phyloP scores from a whole-genome alignment of 1,140 invertebrate species.

The Pectinophora gossypiella region DNA sequence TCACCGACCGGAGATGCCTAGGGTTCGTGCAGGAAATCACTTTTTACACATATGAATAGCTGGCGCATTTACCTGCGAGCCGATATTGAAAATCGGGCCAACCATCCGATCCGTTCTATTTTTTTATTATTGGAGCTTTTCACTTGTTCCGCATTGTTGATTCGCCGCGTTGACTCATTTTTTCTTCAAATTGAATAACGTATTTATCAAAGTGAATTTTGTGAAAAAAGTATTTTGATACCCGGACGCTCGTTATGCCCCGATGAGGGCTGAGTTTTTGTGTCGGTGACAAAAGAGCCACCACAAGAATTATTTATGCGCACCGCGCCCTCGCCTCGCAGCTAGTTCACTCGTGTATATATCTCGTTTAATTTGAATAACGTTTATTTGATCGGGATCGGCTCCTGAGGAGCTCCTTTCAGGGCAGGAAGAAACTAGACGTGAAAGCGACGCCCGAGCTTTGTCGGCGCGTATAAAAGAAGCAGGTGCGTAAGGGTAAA shows the following conservation, averaged over 20 bases:
- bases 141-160: slow-evolving; percentile 57
- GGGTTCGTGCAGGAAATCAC: slow-evolving; percentile 16
- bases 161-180: slow-evolving; percentile 44
- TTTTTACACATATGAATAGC: slow-evolving; percentile 42
- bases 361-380: slow-evolving; percentile 25
- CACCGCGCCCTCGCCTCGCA: background rate
- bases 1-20: slow-evolving; percentile 1
- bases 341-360: slow-evolving; percentile 4
- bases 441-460: slow-evolving; percentile 19
- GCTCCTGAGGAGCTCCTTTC: background rate
- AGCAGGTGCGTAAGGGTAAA: slow-evolving; percentile 34
- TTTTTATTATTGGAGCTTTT: slow-evolving; percentile 53
- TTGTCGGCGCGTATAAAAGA: slow-evolving; percentile 31
- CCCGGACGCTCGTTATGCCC: slow-evolving; percentile 29
- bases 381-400: slow-evolving; percentile 24
- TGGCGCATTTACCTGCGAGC: slow-evolving; percentile 42
- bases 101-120: slow-evolving; percentile 40
- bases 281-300: slow-evolving; percentile 26
- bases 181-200: slow-evolving; percentile 51
- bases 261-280: slow-evolving; percentile 26
- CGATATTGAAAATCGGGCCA: slow-evolving; percentile 47
- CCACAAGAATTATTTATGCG: slow-evolving; percentile 21
- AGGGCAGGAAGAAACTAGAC: slow-evolving; percentile 18
- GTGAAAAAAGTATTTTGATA: slow-evolving; percentile 30
- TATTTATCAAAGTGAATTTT: slow-evolving; percentile 43